A percentile compares a stretch with the other conserved stretches of the same genome.
These are phyloP conservation scores for Halesus radiatus DNA, from an alignment of 1,140 invertebrate genomes.

Conservation along the genomic window DNA sequence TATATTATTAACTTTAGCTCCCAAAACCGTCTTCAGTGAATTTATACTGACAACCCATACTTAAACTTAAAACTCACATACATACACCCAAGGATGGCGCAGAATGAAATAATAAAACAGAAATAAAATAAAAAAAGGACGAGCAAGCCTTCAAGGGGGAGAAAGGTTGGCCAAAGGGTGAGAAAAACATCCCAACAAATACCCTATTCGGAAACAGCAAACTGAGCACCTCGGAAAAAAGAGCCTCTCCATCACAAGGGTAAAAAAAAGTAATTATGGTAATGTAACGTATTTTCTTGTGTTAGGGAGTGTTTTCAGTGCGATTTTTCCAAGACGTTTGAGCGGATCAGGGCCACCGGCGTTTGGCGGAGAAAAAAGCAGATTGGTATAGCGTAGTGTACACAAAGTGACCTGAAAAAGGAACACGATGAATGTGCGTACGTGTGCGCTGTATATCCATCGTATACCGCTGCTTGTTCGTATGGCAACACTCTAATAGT, in stretches of 20 bases:
- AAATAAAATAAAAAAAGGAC: constrained; percentile 55
- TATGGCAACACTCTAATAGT: constrained; percentile 15
- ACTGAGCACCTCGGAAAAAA: background rate
- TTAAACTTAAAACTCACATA: constrained; percentile 39
- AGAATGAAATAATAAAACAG: constrained; percentile 57
- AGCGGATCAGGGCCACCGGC: background rate
- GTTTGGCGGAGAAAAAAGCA: constrained; percentile 49
- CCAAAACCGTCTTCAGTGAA: constrained; percentile 23
- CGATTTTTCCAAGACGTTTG: background rate
- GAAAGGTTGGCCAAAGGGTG: constrained; percentile 15
- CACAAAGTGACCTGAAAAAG: constrained; percentile 54
- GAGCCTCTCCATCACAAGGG: no score
- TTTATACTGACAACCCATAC: constrained; percentile 46
- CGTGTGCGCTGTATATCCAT: background rate
- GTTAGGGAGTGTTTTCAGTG: no score
- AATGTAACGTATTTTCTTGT: no score
- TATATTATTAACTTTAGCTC: background rate
- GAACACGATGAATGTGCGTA: constrained; percentile 8
- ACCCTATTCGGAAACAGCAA: background rate
- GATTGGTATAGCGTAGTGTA: constrained; percentile 53
- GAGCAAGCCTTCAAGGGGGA: constrained; percentile 31
- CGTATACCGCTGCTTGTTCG: background rate
- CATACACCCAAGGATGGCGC: constrained; percentile 22
- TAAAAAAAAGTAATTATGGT: no score
- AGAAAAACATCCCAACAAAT: constrained; percentile 2